phyloP scores from a whole-genome alignment of 2,888 invertebrate genomes.

The Folsomia manolachei region DNA sequence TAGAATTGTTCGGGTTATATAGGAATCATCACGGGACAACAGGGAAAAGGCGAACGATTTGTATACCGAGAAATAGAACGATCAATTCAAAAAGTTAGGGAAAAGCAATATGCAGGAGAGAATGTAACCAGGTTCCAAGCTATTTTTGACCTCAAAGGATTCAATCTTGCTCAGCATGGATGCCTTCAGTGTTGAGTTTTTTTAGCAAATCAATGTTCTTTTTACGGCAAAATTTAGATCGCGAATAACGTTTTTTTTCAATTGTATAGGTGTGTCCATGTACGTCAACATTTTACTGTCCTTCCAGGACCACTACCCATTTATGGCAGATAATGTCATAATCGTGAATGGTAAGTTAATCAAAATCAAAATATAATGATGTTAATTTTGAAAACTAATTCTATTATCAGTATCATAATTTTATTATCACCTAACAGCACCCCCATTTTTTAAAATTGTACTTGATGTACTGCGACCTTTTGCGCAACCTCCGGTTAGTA shows the following conservation, averaged over 20 bases:
- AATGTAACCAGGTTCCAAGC: constrained; percentile 19
- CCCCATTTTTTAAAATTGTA: constrained; percentile 11
- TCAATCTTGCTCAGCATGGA: constrained; percentile 13
- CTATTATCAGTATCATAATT: neutral
- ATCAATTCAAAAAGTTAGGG: neutral
- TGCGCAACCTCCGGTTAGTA: constrained; percentile 11
- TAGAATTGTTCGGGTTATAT: neutral
- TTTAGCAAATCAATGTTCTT: too few relatives aligned
- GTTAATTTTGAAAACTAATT: too few relatives aligned
- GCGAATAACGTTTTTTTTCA: too few relatives aligned
- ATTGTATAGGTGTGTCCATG: constrained; percentile 16
- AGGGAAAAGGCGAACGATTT: constrained; percentile 3
- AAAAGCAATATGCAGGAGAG: constrained; percentile 7
- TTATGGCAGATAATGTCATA: constrained; percentile 14
- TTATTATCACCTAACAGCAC: neutral
- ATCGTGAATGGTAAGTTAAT: constrained; percentile 14
- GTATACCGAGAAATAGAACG: constrained; percentile 10
- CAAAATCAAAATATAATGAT: too few relatives aligned
- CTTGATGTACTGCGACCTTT: constrained; percentile 13
- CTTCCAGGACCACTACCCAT: constrained; percentile 18
- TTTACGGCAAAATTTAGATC: too few relatives aligned
- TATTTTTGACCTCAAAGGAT: constrained; percentile 17
- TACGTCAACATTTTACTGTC: constrained; percentile 15
- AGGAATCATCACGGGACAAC: constrained; percentile 1
- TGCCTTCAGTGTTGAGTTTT: constrained; percentile 13